Evolutionary conservation across 2,888 invertebrate species (phyloP).

Genomic region (Iphiclides podalirius): DNA sequence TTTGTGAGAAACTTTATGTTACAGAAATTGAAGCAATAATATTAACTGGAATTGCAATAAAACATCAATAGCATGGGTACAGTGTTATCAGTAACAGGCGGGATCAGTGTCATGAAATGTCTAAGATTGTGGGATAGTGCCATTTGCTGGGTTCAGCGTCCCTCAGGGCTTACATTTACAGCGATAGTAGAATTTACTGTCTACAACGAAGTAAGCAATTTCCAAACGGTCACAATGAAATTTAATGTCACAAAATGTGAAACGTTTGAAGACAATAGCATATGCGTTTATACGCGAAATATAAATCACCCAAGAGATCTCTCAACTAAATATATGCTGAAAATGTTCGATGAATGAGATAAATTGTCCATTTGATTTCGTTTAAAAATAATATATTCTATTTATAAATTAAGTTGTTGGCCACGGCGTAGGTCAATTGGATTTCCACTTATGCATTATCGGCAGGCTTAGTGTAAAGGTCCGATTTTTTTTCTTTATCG

Average conservation of each 20-base stretch:
- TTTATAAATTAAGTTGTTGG: too few relatives aligned
- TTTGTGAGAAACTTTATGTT: too few relatives aligned
- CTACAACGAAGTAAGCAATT: conserved; percentile 9
- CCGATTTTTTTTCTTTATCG: too few relatives aligned
- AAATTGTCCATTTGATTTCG: too few relatives aligned
- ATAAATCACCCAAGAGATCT: conserved; percentile 1
- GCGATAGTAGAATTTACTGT: conserved; percentile 18
- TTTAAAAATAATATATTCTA: too few relatives aligned
- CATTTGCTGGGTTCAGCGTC: conserved; percentile 7
- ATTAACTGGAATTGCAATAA: not conserved
- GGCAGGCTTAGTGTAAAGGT: too few relatives aligned
- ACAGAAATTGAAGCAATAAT: not conserved
- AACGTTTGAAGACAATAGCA: not conserved
- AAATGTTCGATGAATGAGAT: too few relatives aligned
- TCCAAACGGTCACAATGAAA: conserved; percentile 10
- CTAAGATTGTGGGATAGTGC: conserved; percentile 19
- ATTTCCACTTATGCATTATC: too few relatives aligned
- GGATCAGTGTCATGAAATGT: conserved; percentile 13
- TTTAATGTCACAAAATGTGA: conserved; percentile 3
- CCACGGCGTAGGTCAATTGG: too few relatives aligned
- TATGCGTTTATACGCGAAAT: not conserved
- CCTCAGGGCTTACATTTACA: conserved; percentile 9
- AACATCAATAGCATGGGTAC: conserved; percentile 6
- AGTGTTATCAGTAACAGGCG: conserved; percentile 7
- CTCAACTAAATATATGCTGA: too few relatives aligned